These are phyloP conservation scores for Sesamia inferens DNA, from an alignment of 2,888 invertebrate genomes.

Conservation along the genomic window DNA sequence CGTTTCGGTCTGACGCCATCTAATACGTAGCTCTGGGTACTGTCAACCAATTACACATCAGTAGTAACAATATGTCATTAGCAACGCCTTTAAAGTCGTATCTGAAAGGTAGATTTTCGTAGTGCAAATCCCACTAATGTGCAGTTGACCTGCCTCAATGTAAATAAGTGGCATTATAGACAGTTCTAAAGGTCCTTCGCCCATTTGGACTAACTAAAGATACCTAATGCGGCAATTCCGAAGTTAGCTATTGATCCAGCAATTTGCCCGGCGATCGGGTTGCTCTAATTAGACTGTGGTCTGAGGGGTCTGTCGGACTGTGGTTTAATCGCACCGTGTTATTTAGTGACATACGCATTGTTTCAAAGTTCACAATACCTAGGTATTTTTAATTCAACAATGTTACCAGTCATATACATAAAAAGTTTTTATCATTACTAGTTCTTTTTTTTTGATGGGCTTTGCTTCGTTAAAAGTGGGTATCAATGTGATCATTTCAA, in stretches of 20 bases:
- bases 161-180: background rate
- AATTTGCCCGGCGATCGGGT: conserved; percentile 14
- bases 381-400: conserved; percentile 10
- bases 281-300: background rate
- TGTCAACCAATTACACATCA: background rate
- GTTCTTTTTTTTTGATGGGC: too few relatives aligned
- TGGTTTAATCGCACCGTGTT: background rate
- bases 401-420: too few relatives aligned
- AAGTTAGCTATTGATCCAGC: background rate
- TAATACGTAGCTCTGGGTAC: background rate
- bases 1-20: background rate
- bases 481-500: too few relatives aligned
- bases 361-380: background rate
- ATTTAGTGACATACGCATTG: background rate
- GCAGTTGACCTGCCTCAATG: background rate
- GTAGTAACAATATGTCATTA: background rate
- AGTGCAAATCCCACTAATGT: background rate
- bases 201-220: background rate
- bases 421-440: too few relatives aligned
- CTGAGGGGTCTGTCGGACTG: background rate
- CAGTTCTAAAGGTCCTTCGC: background rate
- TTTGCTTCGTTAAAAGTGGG: too few relatives aligned
- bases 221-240: conserved; percentile 5
- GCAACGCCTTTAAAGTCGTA: background rate
- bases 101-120: background rate